Base-by-base conservation (phyloP, 2,888 invertebrate species). In the Pemphredon lugubris region DNA sequence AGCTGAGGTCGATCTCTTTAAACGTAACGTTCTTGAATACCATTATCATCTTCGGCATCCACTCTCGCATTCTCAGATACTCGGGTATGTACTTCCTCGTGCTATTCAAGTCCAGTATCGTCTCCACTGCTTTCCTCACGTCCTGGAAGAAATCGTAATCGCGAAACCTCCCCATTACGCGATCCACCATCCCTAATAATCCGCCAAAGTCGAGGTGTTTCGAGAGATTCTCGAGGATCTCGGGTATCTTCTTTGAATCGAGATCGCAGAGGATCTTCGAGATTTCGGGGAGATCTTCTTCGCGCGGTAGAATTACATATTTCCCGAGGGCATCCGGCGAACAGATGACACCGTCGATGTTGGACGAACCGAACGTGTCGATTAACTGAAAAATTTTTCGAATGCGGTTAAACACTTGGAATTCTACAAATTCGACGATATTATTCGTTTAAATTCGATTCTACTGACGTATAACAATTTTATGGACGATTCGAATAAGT, bases 401-500 rank as follows among this genome's bases (percentile, higher is more conserved):
- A n/a, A n/a, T n/a, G n/a, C n/a, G n/a, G n/a, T n/a, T n/a, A n/a
- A n/a, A n/a, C n/a, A n/a, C n/a, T n/a, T n/a, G n/a, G n/a, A n/a
- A n/a, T n/a, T n/a, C n/a, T n/a, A n/a, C n/a, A 7, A 26, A 7
- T 26, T 26, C 26, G 7, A 26, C 3, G 26, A 26, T 26, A 26
- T 26, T 26, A 3, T 26, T 26, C 7, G 4, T 5, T 26, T 26
- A 26, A 6, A 42, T 30, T 1, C 1, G 7, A 21, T 30, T 40
- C 13, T 76, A 90, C 92, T 91, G 88, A 92, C 92, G 70, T 92
- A 91, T 88, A 90, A 89, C 2, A 93, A 88, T 77, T 90, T 91
- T 7, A 93, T 85, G 7, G 91, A 90, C 0, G 92, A 89, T 30
- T 88, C 79, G 86, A 93, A 89, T 14, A 93, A 60, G 53, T 89